Evolutionary conservation across 2,797 vertebrate species (phyloP), one percentile per base, ranked within the genome.

Genomic region (Rallus crepitans): DNA sequence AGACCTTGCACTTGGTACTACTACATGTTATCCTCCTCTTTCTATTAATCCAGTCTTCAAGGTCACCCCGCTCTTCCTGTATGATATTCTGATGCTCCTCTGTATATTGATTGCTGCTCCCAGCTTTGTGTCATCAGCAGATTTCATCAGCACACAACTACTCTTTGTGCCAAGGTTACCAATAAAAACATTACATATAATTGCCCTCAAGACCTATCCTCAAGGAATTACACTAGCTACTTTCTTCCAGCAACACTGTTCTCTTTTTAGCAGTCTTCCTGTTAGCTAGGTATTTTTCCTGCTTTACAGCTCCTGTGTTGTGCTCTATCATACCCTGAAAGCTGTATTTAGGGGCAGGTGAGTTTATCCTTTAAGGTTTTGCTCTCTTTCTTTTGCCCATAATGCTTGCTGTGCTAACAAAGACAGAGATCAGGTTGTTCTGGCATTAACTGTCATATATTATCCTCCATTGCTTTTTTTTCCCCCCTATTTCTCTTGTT

Each of bases 31-130:
- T 53, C 66, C 60, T 56, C 52, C 66, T 88, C 19, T 76, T 70
- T 30, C 45, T 50, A 40, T 57, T 33, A 40, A 25, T 90, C 60
- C 64, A 40, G 60, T 71, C 60, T 20, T 73, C 83, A 96, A 94
- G 82, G 90, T 95, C 91, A 94, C 30, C 16, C n/a, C 70, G 12
- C 17, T 78, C 73, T 78, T 93, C 56, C 78, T 60, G 5, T 53
- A 64, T 64, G 56, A 84, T 89, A 77, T 66, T 87, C 39, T 63
- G 77, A 86, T 66, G 47, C 47, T 93, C 42, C 50, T 70, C n/a
- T 73, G 15, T 90, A 96, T 95, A 96, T 95, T 82, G 92, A 96
- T 92, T 90, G 87, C 72, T 90, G 48, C 59, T 96, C 75, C 18
- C 70, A 92, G 59, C 35, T 82, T 82, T 88, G 48, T 94, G 53